Percentiles rank a stretch among this genome's conserved stretches.
Conservation (phyloP, 2,113 vertebrate species). For the Hymenochirus boettgeri region DNA sequence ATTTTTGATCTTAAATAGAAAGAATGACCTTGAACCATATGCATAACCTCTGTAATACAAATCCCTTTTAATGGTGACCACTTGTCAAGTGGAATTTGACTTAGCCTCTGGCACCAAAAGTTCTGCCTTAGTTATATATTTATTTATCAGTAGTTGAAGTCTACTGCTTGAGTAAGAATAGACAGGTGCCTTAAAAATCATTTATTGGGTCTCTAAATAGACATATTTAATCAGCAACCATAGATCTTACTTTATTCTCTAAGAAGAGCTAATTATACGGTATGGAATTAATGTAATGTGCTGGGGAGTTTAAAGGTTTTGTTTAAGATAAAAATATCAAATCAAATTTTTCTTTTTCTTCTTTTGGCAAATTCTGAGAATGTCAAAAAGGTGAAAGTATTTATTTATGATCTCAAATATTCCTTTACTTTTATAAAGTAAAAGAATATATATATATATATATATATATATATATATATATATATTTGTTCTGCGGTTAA, state of each 20-base stretch:
- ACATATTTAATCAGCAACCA: neutral
- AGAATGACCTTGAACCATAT: conserved; percentile 31
- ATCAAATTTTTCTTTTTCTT: no score
- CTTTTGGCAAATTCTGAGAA: no score
- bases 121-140: neutral
- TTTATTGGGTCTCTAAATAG: conserved; percentile 15
- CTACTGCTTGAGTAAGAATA: conserved; percentile 17
- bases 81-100: conserved; percentile 35
- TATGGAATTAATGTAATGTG: neutral
- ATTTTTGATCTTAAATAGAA: conserved; percentile 25
- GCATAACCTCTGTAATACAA: conserved; percentile 32
- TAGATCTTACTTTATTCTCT: neutral
- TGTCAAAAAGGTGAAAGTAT: no score
- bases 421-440: no score
- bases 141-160: conserved; percentile 16
- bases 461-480: no score
- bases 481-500: no score
- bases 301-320: neutral
- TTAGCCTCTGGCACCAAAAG: conserved; percentile 35
- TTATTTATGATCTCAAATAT: no score
- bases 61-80: conserved; percentile 38
- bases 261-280: neutral
- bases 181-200: conserved; percentile 22
- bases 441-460: no score
- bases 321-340: no score